Evolutionary conservation across 2,113 vertebrate genomes (phyloP).

Genomic region (Phrynocephalus versicolor): DNA sequence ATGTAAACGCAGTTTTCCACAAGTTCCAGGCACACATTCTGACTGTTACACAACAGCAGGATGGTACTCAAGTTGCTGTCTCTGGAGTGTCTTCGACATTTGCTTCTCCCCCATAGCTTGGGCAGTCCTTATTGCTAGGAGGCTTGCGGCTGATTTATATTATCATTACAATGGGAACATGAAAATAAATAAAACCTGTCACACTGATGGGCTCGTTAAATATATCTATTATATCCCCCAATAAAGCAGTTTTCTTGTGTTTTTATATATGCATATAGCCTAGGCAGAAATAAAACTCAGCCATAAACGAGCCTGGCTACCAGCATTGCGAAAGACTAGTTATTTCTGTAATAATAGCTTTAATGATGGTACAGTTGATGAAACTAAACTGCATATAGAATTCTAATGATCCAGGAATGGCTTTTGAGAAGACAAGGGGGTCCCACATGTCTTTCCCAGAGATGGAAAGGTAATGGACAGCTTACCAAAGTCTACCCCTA

Average conservation of each 20-base stretch:
- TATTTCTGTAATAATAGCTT: conserved; percentile 42
- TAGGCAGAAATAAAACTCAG: conserved; percentile 49
- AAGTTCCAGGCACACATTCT: neutral
- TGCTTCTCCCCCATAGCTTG: too few relatives aligned
- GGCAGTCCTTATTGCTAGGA: neutral
- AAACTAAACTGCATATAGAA: neutral
- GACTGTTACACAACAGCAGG: neutral
- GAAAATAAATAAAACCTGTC: conserved; percentile 24
- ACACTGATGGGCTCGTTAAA: conserved; percentile 13
- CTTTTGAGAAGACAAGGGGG: neutral
- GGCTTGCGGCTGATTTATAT: conserved; percentile 4
- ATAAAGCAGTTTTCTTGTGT: conserved; percentile 35
- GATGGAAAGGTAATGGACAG: neutral
- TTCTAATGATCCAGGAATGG: neutral
- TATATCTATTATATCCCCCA: conserved; percentile 20
- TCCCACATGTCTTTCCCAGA: neutral
- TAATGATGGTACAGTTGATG: conserved; percentile 60
- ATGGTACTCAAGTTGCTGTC: neutral
- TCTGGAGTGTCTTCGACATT: neutral
- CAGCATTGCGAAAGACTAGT: conserved; percentile 52
- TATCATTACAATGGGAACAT: neutral
- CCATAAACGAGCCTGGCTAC: conserved; percentile 53
- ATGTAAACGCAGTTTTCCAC: neutral
- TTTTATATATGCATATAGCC: conserved; percentile 44
- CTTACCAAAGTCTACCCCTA: neutral